These are phyloP conservation scores for Valencia hispanica DNA, from an alignment of 2,797 vertebrate species.

Conservation along the genomic window DNA sequence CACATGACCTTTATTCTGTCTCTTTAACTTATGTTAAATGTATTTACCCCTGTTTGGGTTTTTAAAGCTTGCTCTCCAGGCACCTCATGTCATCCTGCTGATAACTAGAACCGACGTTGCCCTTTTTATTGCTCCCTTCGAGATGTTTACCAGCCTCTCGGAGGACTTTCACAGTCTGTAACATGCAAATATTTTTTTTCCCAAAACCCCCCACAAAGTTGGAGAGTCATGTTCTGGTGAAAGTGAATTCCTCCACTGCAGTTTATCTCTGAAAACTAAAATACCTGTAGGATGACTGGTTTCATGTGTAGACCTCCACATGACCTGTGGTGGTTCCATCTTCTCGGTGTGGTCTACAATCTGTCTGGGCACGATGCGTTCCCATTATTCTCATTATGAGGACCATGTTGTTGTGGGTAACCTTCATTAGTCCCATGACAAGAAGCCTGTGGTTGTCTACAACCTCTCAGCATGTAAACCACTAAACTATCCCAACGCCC, in stretches of 20 bases:
- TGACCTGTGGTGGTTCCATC: too few relatives aligned
- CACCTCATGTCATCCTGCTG: conserved; percentile 29
- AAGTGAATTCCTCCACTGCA: background rate
- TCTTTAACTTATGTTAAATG: background rate
- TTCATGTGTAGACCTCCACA: too few relatives aligned
- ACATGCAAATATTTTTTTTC: background rate
- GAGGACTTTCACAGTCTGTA: conserved; percentile 6
- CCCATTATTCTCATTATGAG: background rate
- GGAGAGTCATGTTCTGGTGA: too few relatives aligned
- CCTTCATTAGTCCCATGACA: background rate
- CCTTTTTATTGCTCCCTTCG: conserved; percentile 16
- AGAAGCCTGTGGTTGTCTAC: background rate
- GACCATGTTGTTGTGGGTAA: background rate
- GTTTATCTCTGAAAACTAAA: background rate
- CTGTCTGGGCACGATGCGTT: background rate
- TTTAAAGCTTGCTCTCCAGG: conserved; percentile 45
- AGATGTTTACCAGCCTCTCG: conserved; percentile 32
- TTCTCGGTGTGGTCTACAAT: background rate
- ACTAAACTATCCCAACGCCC: background rate
- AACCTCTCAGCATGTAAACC: conserved; percentile 1
- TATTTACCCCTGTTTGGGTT: conserved; percentile 15
- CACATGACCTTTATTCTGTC: background rate
- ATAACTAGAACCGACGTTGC: conserved; percentile 36
- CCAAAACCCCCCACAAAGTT: background rate
- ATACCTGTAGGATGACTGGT: background rate